Percentiles rank a stretch among this genome's conserved stretches.
Evolutionary conservation across 2,113 vertebrate genomes (phyloP).

Genomic region (Anarrhichthys ocellatus): DNA sequence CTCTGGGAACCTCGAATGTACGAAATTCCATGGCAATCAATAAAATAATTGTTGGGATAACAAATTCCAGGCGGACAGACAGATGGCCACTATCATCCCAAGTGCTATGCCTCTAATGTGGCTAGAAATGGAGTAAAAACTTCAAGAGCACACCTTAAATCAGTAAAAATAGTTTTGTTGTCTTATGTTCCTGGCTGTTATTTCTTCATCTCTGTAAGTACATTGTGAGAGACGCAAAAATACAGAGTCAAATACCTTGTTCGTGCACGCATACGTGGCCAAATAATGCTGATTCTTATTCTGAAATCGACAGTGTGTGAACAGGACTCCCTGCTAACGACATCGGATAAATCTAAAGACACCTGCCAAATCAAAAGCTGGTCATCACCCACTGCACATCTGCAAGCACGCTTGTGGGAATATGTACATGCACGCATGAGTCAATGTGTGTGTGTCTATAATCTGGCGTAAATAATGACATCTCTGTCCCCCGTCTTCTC

Average conservation of each 20-base stretch:
- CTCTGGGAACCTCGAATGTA: neutral
- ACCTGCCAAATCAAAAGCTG: slow-evolving; percentile 11
- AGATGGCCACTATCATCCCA: neutral
- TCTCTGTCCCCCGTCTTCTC: slow-evolving; percentile 82
- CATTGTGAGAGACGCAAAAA: no score
- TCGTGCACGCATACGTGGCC: neutral
- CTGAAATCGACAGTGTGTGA: no score
- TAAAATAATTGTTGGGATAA: neutral
- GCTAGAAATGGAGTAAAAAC: neutral
- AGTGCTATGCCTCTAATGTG: no score
- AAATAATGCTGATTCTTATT: no score
- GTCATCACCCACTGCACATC: slow-evolving; percentile 32
- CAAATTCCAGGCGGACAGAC: neutral
- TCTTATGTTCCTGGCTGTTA: no score
- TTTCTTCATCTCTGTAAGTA: neutral
- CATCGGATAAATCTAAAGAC: neutral
- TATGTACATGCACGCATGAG: slow-evolving; percentile 13
- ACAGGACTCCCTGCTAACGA: neutral
- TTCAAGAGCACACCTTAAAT: neutral
- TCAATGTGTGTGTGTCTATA: slow-evolving; percentile 72
- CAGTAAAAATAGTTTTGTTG: neutral
- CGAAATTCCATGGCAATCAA: neutral
- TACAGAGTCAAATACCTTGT: neutral
- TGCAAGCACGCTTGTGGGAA: slow-evolving; percentile 18
- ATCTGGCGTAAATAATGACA: slow-evolving; percentile 93